A percentile compares a stretch with the other conserved stretches of the same genome.
Conservation (phyloP, 2,888 invertebrate species). For the Stenchaetothrips biformis region DNA sequence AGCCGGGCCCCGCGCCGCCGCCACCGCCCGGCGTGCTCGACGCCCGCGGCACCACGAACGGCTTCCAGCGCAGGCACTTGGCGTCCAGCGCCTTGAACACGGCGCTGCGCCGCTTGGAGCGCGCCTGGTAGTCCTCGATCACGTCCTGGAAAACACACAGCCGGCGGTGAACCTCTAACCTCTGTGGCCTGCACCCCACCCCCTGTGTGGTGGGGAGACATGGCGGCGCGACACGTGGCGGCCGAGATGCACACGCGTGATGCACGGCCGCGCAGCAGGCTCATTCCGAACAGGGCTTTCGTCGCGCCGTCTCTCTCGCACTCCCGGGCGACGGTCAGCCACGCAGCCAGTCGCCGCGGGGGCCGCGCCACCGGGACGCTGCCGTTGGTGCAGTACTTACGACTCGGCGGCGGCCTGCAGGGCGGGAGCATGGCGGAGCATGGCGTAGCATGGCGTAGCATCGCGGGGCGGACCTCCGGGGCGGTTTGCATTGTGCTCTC, state of each 20-base stretch:
- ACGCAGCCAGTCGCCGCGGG: no score
- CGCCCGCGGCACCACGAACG: constrained; percentile 50
- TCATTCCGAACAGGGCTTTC: background rate
- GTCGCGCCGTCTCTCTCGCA: background rate
- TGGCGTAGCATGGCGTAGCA: no score
- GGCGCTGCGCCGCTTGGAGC: constrained; percentile 66
- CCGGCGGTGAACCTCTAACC: background rate
- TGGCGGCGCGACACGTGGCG: background rate
- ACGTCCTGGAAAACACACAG: constrained; percentile 63
- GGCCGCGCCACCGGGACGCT: background rate
- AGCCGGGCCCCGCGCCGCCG: constrained; percentile 10
- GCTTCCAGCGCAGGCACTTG: constrained; percentile 82
- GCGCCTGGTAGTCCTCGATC: constrained; percentile 86
- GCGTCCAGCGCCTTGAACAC: constrained; percentile 85
- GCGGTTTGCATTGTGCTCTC: no score
- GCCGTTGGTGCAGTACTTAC: background rate
- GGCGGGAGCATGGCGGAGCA: no score
- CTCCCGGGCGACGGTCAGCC: background rate
- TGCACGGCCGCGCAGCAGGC: background rate
- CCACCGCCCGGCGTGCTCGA: constrained; percentile 30
- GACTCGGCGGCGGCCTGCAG: no score
- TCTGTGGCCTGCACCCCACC: background rate
- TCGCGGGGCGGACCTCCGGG: no score
- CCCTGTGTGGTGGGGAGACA: background rate
- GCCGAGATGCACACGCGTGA: background rate